Conservation (phyloP, 2,113 vertebrate genomes). For the Alosa alosa region DNA sequence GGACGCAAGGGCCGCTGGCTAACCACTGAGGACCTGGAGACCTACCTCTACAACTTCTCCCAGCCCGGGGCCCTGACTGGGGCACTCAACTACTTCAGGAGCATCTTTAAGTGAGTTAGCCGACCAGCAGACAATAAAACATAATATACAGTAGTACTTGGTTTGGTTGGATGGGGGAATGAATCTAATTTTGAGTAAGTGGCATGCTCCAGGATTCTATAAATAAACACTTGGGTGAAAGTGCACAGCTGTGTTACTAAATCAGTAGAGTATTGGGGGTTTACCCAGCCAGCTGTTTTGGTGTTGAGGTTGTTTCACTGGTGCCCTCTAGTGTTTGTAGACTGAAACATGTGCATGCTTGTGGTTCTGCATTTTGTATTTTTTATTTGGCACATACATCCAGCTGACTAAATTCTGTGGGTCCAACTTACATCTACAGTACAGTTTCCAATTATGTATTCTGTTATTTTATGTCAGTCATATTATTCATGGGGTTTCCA, state of each 20-base stretch:
- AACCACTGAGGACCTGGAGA: conserved; percentile 89
- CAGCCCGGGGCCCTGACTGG: conserved; percentile 92
- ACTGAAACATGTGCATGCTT: background rate
- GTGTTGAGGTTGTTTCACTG: background rate
- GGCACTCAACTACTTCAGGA: conserved; percentile 94
- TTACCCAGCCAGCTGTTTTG: background rate
- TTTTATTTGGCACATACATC: background rate
- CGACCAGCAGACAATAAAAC: background rate
- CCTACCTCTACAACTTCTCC: conserved; percentile 91
- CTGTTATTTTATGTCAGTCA: background rate
- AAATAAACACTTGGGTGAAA: background rate
- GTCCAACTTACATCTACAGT: background rate
- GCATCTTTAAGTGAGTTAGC: conserved; percentile 84
- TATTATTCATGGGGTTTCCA: background rate
- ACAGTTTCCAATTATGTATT: background rate
- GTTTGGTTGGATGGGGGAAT: background rate
- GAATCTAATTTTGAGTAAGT: background rate
- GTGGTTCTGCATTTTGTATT: background rate
- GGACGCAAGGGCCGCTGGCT: conserved; percentile 84
- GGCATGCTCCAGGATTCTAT: background rate
- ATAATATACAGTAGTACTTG: background rate
- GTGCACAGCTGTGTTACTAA: background rate
- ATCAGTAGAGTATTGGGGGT: background rate
- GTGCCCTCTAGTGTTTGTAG: conserved; percentile 1
- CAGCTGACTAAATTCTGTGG: background rate